These are phyloP conservation scores for Odocoileus hemionus DNA, from an alignment of 2,113 vertebrate species.

Conservation along the genomic window DNA sequence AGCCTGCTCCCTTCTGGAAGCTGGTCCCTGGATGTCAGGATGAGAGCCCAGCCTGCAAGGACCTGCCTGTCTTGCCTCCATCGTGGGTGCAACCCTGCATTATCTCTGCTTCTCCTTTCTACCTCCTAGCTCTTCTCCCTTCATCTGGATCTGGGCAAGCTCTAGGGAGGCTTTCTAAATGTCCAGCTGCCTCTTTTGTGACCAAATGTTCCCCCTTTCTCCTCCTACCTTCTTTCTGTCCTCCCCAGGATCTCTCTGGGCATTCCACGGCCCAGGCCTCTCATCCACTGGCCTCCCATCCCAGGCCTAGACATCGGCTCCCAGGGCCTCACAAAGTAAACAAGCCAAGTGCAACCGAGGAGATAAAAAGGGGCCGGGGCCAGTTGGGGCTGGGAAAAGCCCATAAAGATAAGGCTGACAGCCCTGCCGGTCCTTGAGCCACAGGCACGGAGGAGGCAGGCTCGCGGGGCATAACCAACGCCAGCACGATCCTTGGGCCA, in stretches of 20 bases:
- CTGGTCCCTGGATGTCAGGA: not conserved
- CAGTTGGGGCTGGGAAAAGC: constrained; percentile 87
- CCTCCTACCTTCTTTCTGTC: not conserved
- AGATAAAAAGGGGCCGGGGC: constrained; percentile 86
- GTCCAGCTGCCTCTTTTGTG: not conserved
- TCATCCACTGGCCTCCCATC: not conserved
- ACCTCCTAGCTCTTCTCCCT: not conserved
- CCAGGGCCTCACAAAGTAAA: constrained; percentile 78
- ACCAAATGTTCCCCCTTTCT: not conserved
- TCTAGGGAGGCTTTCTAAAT: not conserved
- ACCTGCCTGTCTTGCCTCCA: not conserved
- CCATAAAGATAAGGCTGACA: constrained; percentile 95
- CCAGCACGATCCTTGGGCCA: not conserved
- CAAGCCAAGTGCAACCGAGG: constrained; percentile 81
- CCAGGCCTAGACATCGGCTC: constrained; percentile 25
- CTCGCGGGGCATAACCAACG: not conserved
- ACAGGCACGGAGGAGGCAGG: not conserved
- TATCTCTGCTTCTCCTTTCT: not conserved
- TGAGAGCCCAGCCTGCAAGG: not conserved
- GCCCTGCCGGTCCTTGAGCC: constrained; percentile 38
- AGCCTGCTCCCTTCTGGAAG: not conserved
- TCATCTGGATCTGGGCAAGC: not conserved
- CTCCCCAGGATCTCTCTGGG: not conserved
- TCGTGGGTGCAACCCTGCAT: too few species aligned
- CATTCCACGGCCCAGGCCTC: not conserved